A percentile compares a stretch with the other conserved stretches of the same genome.
Evolutionary conservation across 2,797 vertebrate genomes (phyloP).

Genomic region (Gadopsis bispinosus): DNA sequence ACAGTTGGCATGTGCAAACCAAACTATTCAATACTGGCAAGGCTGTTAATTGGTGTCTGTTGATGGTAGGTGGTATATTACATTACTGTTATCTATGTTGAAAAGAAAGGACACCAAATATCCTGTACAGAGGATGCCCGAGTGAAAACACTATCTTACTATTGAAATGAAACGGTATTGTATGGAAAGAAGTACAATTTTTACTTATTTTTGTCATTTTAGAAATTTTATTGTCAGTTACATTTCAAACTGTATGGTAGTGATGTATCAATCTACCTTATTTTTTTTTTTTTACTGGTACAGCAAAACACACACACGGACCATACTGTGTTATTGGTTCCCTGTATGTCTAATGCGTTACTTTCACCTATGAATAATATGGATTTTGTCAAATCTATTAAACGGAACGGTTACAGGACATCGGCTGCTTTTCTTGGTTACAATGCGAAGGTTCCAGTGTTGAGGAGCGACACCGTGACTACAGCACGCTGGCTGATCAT

Average conservation of each 20-base stretch:
- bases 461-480: not conserved
- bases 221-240: slow-evolving; percentile 72
- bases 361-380: slow-evolving; percentile 69
- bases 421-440: slow-evolving; percentile 39
- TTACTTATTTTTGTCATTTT: slow-evolving; percentile 71
- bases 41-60: slow-evolving; percentile 62
- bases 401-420: slow-evolving; percentile 53
- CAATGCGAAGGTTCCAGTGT: slow-evolving; percentile 49
- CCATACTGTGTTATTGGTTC: slow-evolving; percentile 72
- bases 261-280: slow-evolving; percentile 59
- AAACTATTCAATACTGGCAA: slow-evolving; percentile 66
- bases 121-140: slow-evolving; percentile 68
- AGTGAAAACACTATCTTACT: slow-evolving; percentile 54
- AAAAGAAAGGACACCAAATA: slow-evolving; percentile 59
- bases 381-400: slow-evolving; percentile 77
- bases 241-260: slow-evolving; percentile 72
- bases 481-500: slow-evolving; percentile 1
- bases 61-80: slow-evolving; percentile 51
- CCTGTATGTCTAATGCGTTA: slow-evolving; percentile 67
- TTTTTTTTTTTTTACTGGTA: slow-evolving; percentile 61
- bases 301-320: slow-evolving; percentile 63
- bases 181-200: slow-evolving; percentile 66
- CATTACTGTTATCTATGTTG: slow-evolving; percentile 61
- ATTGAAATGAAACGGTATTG: slow-evolving; percentile 72
- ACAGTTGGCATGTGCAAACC: slow-evolving; percentile 57